Percentiles rank a stretch among this genome's conserved stretches.
Evolutionary conservation across 2,888 invertebrate genomes (phyloP).

Genomic region (Tryphoninae sp.): DNA sequence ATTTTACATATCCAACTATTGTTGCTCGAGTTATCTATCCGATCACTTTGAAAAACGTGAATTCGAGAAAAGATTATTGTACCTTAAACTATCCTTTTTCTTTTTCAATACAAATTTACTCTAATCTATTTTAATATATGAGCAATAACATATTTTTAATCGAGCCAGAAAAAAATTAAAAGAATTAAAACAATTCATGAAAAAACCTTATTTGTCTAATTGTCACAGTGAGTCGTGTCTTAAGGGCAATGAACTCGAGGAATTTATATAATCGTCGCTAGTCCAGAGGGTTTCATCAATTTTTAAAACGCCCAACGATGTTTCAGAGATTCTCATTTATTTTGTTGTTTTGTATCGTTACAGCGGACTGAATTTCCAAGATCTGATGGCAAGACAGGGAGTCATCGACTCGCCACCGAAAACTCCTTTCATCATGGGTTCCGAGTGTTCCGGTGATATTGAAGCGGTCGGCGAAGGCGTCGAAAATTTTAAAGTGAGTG

Average conservation of each 20-base stretch:
- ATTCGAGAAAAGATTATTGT: too few species aligned
- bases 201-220: too few species aligned
- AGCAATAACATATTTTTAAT: too few species aligned
- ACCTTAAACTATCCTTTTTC: too few species aligned
- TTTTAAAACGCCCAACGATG: not conserved
- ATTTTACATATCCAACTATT: too few species aligned
- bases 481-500: conserved; percentile 88
- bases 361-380: conserved; percentile 95
- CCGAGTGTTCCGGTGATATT: conserved; percentile 93
- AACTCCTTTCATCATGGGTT: conserved; percentile 93
- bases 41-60: too few species aligned
- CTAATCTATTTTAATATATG: not conserved
- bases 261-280: not conserved
- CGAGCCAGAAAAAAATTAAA: too few species aligned
- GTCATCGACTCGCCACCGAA: conserved; percentile 94
- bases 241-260: too few species aligned
- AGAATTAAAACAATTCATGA: too few species aligned
- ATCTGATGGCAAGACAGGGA: conserved; percentile 93
- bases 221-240: too few species aligned
- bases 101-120: not conserved
- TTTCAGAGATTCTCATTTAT: conserved; percentile 1
- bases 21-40: too few species aligned
- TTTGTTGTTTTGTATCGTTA: conserved; percentile 80
- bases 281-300: not conserved
- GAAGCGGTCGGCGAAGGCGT: conserved; percentile 91